phyloP scores from a whole-genome alignment of 2,888 invertebrate genomes.

The Lasioglossum figueresi region DNA sequence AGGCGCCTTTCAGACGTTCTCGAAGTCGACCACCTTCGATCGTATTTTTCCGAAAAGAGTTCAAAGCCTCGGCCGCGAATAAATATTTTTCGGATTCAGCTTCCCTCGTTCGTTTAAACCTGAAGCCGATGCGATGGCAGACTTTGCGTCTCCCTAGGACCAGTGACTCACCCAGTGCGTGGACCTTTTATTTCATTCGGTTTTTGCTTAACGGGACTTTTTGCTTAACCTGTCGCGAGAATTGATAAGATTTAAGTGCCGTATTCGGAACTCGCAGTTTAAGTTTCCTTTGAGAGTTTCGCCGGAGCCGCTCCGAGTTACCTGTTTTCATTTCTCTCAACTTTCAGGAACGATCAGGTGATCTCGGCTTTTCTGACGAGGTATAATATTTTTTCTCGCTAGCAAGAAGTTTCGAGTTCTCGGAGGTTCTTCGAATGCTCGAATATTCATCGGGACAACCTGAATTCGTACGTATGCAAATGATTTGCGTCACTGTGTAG shows the following conservation, averaged over 20 bases:
- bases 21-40: slow-evolving; percentile 3
- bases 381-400: not conserved
- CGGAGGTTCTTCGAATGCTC: not conserved
- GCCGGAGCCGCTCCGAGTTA: not conserved
- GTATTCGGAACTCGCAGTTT: not conserved
- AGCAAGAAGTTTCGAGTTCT: not conserved
- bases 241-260: slow-evolving; percentile 13
- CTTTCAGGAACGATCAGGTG: not conserved
- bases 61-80: not conserved
- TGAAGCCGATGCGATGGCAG: not conserved
- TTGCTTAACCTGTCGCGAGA: not conserved
- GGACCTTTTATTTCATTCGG: not conserved
- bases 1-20: too few relatives aligned
- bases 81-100: slow-evolving; percentile 3
- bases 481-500: not conserved
- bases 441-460: not conserved
- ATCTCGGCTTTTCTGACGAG: not conserved
- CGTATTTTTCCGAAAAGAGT: not conserved
- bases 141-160: not conserved
- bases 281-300: not conserved
- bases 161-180: not conserved
- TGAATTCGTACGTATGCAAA: not conserved
- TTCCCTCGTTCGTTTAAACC: not conserved
- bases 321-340: not conserved
- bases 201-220: slow-evolving; percentile 14